phyloP scores from a whole-genome alignment of 2,888 invertebrate genomes.

The Agapetus fuscipes region DNA sequence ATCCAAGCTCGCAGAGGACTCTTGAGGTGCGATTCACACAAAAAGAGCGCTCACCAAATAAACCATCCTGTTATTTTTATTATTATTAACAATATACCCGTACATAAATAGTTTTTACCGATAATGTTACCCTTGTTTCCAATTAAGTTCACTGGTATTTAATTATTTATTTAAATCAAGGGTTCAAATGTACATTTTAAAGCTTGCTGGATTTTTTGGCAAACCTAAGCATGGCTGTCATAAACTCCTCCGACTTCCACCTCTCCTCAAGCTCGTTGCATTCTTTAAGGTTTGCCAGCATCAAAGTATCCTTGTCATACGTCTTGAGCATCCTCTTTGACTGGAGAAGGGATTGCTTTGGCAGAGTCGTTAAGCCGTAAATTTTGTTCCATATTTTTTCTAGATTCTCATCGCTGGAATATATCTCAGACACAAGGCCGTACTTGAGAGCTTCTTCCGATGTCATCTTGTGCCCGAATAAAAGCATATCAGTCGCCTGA shows the following conservation, averaged over 20 bases:
- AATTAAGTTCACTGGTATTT: too few species aligned
- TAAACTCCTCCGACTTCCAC: slow-evolving; percentile 56
- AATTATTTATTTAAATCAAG: too few species aligned
- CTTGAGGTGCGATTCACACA: too few species aligned
- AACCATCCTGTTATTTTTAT: too few species aligned
- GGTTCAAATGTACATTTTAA: too few species aligned
- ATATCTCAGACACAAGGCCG: slow-evolving; percentile 72
- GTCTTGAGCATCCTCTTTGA: slow-evolving; percentile 63
- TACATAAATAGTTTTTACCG: too few species aligned
- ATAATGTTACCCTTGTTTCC: too few species aligned
- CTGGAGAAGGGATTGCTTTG: slow-evolving; percentile 47
- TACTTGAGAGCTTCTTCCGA: slow-evolving; percentile 68
- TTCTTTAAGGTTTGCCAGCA: slow-evolving; percentile 60
- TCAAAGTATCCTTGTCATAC: slow-evolving; percentile 49
- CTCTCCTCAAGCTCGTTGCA: slow-evolving; percentile 52
- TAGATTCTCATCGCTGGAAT: slow-evolving; percentile 53
- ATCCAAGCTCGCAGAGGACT: too few species aligned
- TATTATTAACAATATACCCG: too few species aligned
- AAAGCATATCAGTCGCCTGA: slow-evolving; percentile 50
- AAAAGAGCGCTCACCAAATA: too few species aligned
- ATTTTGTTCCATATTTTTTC: slow-evolving; percentile 50
- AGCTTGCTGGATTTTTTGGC: slow-evolving; percentile 25
- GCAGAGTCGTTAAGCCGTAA: slow-evolving; percentile 43
- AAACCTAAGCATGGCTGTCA: slow-evolving; percentile 49
- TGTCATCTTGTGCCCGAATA: slow-evolving; percentile 66